These are phyloP conservation scores for Philereme transversata DNA, from an alignment of 2,888 invertebrate genomes.

Conservation along the genomic window DNA sequence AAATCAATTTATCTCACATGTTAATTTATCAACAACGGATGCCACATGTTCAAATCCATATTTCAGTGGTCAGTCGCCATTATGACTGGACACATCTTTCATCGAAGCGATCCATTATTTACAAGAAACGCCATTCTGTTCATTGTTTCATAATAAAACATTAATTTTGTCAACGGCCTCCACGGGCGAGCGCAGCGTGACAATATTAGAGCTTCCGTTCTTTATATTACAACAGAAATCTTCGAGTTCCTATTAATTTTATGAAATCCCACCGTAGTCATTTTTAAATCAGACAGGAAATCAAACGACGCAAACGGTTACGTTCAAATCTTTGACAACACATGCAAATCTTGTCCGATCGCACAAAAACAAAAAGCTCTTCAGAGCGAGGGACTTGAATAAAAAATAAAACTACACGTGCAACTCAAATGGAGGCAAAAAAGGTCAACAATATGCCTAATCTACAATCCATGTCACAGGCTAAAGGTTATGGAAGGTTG, in stretches of 20 bases:
- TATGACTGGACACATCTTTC: slow-evolving; percentile 65
- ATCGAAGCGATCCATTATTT: slow-evolving; percentile 69
- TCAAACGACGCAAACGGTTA: slow-evolving; percentile 54
- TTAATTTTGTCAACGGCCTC: slow-evolving; percentile 78
- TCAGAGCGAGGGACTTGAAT: slow-evolving; percentile 52
- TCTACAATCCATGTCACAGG: slow-evolving; percentile 83
- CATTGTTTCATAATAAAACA: slow-evolving; percentile 83
- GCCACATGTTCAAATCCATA: slow-evolving; percentile 41
- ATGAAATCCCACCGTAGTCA: slow-evolving; percentile 43
- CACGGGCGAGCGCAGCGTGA: slow-evolving; percentile 64
- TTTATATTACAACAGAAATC: slow-evolving; percentile 50
- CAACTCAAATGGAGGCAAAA: slow-evolving; percentile 74
- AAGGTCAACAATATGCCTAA: slow-evolving; percentile 84
- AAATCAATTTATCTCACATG: slow-evolving; percentile 41
- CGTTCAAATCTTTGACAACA: slow-evolving; percentile 54
- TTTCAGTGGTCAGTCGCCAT: slow-evolving; percentile 51
- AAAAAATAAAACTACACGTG: slow-evolving; percentile 77
- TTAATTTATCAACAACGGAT: slow-evolving; percentile 42
- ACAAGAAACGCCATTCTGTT: slow-evolving; percentile 70
- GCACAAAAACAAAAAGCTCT: slow-evolving; percentile 68
- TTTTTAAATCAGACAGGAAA: slow-evolving; percentile 52
- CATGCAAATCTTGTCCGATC: slow-evolving; percentile 68
- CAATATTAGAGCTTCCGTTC: slow-evolving; percentile 80
- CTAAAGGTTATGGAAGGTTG: slow-evolving; percentile 83
- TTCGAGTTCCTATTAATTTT: slow-evolving; percentile 52